Evolutionary conservation across 2,888 invertebrate genomes (phyloP), one percentile per base, ranked within the genome.

Genomic region (Mystacides longicornis): DNA sequence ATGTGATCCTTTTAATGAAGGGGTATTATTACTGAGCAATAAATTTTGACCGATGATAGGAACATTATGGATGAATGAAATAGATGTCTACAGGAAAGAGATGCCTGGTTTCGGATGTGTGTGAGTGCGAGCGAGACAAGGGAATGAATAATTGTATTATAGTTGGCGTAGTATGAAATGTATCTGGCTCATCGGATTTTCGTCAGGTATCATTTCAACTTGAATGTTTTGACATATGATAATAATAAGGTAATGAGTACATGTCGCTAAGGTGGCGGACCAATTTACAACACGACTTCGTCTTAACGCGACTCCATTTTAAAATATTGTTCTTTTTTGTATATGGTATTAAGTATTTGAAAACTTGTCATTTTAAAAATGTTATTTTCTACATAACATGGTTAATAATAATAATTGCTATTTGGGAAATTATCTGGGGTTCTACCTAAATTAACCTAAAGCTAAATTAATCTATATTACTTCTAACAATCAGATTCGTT

Each of bases 121-220:
- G 52, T 52, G 50, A 48, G 47, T 58, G 58, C 31, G 72, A 58
- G 59, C 50, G 62, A 51, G 68, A 75, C 62, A 60, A 66, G 63
- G 72, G 73, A 63, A 64, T 56, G 72, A 57, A 60, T 66, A 63
- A 72, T 73, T 63, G 64, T 56, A 72, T 57, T n/a, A n/a, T n/a
- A n/a, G n/a, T n/a, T n/a, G n/a, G n/a, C n/a, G n/a, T n/a, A n/a
- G n/a, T n/a, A 59, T 60, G 63, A 63, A 64, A 66, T 65, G 77
- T 78, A 77, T 78, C 78, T 78, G 79, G 75, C 75, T 78, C 77
- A 77, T 77, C 76, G 75, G 76, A 77, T 77, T 77, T 75, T 75
- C 77, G 73, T 75, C 75, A 54, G 75, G 75, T 75, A 77, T 75
- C 75, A 77, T 74, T 74, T 75, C 75, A 73, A 75, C 23, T 52